Evolutionary conservation across 2,797 vertebrate genomes (phyloP).

Genomic region (Tenualosa ilisha): DNA sequence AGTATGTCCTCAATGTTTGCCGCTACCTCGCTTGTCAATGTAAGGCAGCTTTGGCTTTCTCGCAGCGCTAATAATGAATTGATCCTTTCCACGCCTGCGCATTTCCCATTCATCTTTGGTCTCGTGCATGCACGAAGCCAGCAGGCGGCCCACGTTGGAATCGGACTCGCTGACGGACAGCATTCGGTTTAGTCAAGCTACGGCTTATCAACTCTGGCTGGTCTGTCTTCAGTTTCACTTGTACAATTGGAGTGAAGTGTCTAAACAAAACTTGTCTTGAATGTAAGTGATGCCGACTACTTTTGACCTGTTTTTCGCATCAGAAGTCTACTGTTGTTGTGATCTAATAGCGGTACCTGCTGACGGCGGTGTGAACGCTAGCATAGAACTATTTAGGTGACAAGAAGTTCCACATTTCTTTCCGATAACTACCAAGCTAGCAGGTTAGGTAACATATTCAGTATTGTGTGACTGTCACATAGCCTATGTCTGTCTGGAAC

Average conservation of each 20-base stretch:
- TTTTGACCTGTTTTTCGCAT: not conserved
- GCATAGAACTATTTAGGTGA: not conserved
- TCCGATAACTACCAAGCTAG: not conserved
- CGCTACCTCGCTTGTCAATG: not conserved
- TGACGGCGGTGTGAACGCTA: not conserved
- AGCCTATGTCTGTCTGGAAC: too few species aligned
- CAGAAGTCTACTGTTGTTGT: not conserved
- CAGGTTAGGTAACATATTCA: not conserved
- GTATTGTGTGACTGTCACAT: not conserved
- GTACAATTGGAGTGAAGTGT: not conserved
- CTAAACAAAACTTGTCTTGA: not conserved
- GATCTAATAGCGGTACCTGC: not conserved
- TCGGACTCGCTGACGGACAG: slow-evolving; percentile 39
- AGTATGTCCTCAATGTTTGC: not conserved
- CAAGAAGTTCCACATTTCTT: not conserved
- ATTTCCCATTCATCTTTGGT: slow-evolving; percentile 53
- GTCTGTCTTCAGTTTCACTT: not conserved
- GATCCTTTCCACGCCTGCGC: slow-evolving; percentile 65
- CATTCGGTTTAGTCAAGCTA: not conserved
- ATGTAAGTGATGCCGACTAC: not conserved
- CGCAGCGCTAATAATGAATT: slow-evolving; percentile 58
- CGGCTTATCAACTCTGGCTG: not conserved
- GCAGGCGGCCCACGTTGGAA: slow-evolving; percentile 64
- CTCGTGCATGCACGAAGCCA: slow-evolving; percentile 57
- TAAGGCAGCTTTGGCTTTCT: slow-evolving; percentile 24